Base-by-base conservation (phyloP, 2,888 invertebrate species). In the Drosophila melanosoma region DNA sequence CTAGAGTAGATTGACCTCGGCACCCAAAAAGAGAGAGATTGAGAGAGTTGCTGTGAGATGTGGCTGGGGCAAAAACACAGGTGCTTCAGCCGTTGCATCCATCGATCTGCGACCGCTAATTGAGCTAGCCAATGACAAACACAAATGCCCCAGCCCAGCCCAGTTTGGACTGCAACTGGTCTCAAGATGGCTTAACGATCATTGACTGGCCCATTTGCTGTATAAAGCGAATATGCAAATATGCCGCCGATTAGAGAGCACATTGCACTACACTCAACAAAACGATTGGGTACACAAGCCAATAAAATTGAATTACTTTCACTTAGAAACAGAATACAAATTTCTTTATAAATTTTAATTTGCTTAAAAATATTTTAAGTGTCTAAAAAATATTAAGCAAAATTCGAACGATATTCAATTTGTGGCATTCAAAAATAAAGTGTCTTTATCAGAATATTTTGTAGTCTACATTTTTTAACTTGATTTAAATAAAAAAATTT, bases 161-260 rank as follows among this genome's bases (percentile, higher is more conserved):
- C 67, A 79, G 77, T 61, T 78, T 68, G 64, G 67, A 67, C 60
- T 66, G 53, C 42, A 59, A 74, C 64, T 62, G 54, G 73, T 77
- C 77, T 59, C 60, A 68, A 86, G 86, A 83, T 87, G 78, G 87
- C 87, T 85, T 85, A 85, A 88, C 85, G 89, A 85, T 83, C 85
- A 85, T 85, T 85, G 89, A 85, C 87, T 87, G 70, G 72, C 67
- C 81, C 84, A 85, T 88, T 88, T 78, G 87, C 87, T 87, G 81
- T 72, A 80, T 87, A 81, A 85, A 79, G 87, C 73, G 85, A 81
- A 89, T 89, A 89, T 85, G 89, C 89, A 85, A 85, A 85, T 85
- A 89, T 89, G 85, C 86, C 89, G 86, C 77, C 89, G 86, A 83
- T 89, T 86, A 87, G 83, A 81, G 72, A 63, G 59, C 38, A 33